A percentile compares a stretch with the other conserved stretches of the same genome.
These are phyloP conservation scores for Girardia tigrina DNA, from an alignment of 2,888 invertebrate genomes.

Conservation along the genomic window DNA sequence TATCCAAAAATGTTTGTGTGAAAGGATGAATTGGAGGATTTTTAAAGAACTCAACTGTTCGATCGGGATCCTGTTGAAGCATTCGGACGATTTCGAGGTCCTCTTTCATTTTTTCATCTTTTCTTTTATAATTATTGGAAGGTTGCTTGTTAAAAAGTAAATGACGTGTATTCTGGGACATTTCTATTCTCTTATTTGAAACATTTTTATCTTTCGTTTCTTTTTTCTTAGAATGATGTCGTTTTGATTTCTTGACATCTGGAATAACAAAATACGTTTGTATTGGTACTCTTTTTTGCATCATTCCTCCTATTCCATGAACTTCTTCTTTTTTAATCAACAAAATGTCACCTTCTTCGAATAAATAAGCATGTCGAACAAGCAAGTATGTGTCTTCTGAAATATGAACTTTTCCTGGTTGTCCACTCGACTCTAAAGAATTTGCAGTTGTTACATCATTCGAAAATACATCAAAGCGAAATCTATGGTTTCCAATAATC, in stretches of 20 bases:
- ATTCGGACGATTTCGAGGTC: conserved; percentile 2
- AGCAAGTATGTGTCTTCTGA: conserved; percentile 65
- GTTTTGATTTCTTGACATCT: neutral
- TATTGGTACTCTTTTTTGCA: conserved; percentile 1
- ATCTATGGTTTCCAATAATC: conserved; percentile 78
- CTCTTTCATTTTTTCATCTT: neutral
- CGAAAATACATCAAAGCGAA: conserved; percentile 96
- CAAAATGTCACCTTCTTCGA: conserved; percentile 21
- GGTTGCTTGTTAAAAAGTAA: neutral
- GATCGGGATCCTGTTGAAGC: conserved; percentile 26
- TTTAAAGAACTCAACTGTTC: conserved; percentile 24
- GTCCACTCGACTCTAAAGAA: conserved; percentile 81
- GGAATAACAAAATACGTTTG: conserved; percentile 25
- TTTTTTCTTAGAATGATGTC: neutral
- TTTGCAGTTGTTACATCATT: conserved; percentile 89
- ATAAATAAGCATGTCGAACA: neutral
- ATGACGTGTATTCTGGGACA: neutral
- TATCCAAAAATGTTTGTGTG: neutral
- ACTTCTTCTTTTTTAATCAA: neutral
- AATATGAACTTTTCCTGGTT: conserved; percentile 61
- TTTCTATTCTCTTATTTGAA: neutral
- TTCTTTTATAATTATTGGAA: neutral
- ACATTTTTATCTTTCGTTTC: neutral
- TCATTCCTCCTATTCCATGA: neutral
- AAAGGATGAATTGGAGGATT: neutral